Conservation (phyloP, 2,113 vertebrate genomes). For the Hypomesus transpacificus region DNA sequence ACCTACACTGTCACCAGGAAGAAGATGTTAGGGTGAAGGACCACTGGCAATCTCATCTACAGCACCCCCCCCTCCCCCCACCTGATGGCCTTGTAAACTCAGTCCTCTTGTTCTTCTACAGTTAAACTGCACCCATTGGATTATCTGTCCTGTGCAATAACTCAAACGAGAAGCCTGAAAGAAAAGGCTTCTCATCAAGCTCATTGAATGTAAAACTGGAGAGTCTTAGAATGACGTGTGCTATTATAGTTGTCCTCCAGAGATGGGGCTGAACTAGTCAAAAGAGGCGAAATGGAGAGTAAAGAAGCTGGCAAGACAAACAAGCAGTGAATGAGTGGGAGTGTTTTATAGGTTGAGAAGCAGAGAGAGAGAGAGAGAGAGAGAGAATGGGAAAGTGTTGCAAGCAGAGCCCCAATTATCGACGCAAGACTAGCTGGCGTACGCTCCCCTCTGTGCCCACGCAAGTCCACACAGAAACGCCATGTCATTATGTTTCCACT, state of each 20-base stretch:
- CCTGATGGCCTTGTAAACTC: too few relatives aligned
- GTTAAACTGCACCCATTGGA: too few relatives aligned
- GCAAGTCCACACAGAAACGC: background rate
- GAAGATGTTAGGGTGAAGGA: background rate
- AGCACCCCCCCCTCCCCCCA: background rate
- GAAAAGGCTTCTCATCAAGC: background rate
- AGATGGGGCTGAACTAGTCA: background rate
- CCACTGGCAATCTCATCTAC: background rate
- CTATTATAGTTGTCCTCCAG: background rate
- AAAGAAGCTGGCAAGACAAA: background rate
- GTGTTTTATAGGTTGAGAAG: background rate
- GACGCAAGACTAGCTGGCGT: conserved; percentile 4
- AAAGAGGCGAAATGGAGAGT: background rate
- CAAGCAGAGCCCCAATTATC: background rate
- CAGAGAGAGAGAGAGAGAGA: background rate
- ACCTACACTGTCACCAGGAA: background rate
- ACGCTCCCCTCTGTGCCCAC: background rate
- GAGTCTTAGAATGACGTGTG: too few relatives aligned
- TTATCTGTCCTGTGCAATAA: too few relatives aligned
- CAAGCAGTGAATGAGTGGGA: background rate
- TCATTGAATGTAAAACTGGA: background rate
- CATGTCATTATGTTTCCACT: background rate
- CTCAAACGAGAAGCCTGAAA: background rate
- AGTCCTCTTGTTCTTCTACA: too few relatives aligned
- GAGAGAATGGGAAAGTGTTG: background rate